Evolutionary conservation across 2,797 vertebrate species (phyloP).

Genomic region (Caiman crocodilus): DNA sequence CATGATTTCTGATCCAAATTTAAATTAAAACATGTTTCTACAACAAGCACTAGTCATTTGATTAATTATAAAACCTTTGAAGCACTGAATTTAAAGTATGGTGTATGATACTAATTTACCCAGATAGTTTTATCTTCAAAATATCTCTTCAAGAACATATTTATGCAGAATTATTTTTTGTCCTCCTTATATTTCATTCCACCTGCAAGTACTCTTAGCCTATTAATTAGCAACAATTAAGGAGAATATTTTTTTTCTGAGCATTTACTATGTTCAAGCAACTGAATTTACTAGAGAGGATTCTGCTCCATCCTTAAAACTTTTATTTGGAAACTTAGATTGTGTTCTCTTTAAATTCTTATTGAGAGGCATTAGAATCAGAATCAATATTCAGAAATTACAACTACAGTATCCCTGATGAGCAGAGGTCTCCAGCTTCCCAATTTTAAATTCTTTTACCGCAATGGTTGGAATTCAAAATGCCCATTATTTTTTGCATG

Average conservation of each 20-base stretch:
- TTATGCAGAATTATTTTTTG: background rate
- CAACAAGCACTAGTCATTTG: background rate
- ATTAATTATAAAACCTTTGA: constrained; percentile 1
- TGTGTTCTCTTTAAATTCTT: constrained; percentile 18
- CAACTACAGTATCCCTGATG: background rate
- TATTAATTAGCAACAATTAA: background rate
- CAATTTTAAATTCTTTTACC: constrained; percentile 22
- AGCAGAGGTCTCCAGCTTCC: constrained; percentile 32
- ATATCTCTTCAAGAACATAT: background rate
- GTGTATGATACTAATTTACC: background rate
- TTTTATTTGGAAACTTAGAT: background rate
- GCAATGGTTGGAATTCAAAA: constrained; percentile 26
- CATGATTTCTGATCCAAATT: constrained; percentile 4
- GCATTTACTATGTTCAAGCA: background rate
- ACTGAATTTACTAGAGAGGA: background rate
- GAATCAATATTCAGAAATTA: constrained; percentile 35
- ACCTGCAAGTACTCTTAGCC: background rate
- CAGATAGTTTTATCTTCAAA: background rate
- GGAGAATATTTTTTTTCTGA: background rate
- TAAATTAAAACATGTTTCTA: constrained; percentile 5
- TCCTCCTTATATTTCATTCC: background rate
- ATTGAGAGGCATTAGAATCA: background rate
- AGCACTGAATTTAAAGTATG: background rate
- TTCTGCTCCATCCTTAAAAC: background rate
- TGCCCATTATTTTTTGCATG: constrained; percentile 21